Evolutionary conservation across 2,113 vertebrate species (phyloP).

Genomic region (Sinocyclocheilus anshuiensis): DNA sequence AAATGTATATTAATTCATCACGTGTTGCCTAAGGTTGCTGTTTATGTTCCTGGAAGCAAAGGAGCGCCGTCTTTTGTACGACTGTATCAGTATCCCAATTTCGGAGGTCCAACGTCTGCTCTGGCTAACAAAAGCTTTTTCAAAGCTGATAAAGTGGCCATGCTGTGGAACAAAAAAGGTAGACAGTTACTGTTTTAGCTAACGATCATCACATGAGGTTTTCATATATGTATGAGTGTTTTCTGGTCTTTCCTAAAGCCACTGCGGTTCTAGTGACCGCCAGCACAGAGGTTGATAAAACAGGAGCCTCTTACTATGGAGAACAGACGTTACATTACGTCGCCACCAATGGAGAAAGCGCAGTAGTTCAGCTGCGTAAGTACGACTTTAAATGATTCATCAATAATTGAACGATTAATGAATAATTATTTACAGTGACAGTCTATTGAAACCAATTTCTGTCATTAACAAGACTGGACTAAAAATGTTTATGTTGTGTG

Average conservation of each 20-base stretch:
- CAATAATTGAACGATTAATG: not conserved
- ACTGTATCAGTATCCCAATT: constrained; percentile 92
- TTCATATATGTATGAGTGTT: not conserved
- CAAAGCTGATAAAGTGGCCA: constrained; percentile 87
- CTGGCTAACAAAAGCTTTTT: constrained; percentile 98
- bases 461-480: not conserved
- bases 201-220: no score
- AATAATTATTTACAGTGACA: not conserved
- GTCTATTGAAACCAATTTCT: not conserved
- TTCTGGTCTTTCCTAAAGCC: constrained; percentile 66
- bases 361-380: constrained; percentile 89
- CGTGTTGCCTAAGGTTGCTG: constrained; percentile 78
- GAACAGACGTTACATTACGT: constrained; percentile 94
- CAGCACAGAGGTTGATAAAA: constrained; percentile 94
- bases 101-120: constrained; percentile 81
- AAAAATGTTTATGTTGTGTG: no score
- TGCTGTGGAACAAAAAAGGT: constrained; percentile 97
- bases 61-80: constrained; percentile 91
- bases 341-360: constrained; percentile 83
- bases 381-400: constrained; percentile 45
- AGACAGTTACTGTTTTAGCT: constrained; percentile 32
- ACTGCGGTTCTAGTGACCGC: constrained; percentile 88
- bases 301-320: constrained; percentile 92
- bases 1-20: not conserved
- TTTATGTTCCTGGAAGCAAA: constrained; percentile 93